phyloP scores from a whole-genome alignment of 2,888 invertebrate genomes.

The Rhagonycha fulva region DNA sequence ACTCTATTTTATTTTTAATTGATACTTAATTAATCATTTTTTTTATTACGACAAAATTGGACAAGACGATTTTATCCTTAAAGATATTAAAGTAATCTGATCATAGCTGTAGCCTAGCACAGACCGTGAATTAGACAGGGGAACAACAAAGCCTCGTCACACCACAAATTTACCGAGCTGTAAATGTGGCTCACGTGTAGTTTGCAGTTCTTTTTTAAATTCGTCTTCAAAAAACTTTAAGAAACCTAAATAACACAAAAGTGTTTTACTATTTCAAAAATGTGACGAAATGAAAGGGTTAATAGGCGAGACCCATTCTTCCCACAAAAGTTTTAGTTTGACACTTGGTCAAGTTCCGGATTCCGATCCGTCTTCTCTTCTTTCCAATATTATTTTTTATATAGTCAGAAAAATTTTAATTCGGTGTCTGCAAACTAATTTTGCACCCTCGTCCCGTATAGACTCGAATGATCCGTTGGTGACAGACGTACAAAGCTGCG shows the following conservation, averaged over 20 bases:
- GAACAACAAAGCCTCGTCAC: constrained; percentile 40
- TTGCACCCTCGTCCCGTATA: constrained; percentile 34
- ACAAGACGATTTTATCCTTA: constrained; percentile 7
- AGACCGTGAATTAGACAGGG: constrained; percentile 27
- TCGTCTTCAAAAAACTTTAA: neutral
- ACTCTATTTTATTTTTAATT: neutral
- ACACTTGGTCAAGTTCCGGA: neutral
- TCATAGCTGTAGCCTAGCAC: constrained; percentile 13
- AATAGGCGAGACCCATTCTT: neutral
- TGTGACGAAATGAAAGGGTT: neutral
- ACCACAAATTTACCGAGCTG: constrained; percentile 43
- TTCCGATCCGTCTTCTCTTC: neutral
- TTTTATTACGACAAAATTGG: neutral
- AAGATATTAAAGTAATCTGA: constrained; percentile 28
- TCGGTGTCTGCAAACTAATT: constrained; percentile 36
- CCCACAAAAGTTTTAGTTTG: neutral
- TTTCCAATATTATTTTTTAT: neutral
- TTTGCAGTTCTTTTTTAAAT: constrained; percentile 29
- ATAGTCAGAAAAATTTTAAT: neutral
- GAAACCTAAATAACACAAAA: constrained; percentile 1
- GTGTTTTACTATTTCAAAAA: neutral
- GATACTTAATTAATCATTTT: neutral
- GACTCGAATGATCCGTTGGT: constrained; percentile 50
- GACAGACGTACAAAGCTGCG: constrained; percentile 51
- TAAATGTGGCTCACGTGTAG: constrained; percentile 36